Base-by-base conservation (phyloP, 92 coral and sea anemone species). In the Virgularia gustaviana region DNA sequence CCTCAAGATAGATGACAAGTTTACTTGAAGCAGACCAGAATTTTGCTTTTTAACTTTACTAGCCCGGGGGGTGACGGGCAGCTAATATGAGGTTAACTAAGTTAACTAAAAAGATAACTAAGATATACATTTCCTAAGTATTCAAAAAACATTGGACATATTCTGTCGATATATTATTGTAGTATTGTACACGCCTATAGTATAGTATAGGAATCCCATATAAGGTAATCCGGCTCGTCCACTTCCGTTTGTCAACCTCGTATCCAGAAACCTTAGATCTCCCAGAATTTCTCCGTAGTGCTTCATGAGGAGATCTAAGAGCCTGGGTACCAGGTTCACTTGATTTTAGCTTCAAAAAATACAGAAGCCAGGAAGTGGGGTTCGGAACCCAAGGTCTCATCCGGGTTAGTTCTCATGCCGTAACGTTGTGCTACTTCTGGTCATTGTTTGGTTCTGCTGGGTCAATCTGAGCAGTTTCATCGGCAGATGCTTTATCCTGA, bases 401-500 rank as follows among this genome's bases (percentile, higher is more conserved):
- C n/a, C n/a, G n/a, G n/a, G n/a, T n/a, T n/a, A n/a, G 16, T n/a
- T 55, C 10, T 2, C 31, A 27, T 25, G 8, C 12, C 16, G 23
- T 47, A 25, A 47, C 4, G 34, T 8, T 35, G 19, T 34, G 24
- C 34, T 29, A 20, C 42, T 31, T 24, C 37, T 60, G 28, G 9
- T 1, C 51, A 43, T 13, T 16, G 66, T 1, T 35, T 60, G 42
- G 19, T 33, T 60, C 66, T 60, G 34, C 49, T 10, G 73, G 42
- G 13, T 66, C 37, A 19, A 66, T 66, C 41, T 47, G 57, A 27
- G 57, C 36, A 13, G 58, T 66, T 20, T 66, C 73, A 0, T 66
- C 73, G 4, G 25, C 51, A 24, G 23, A 32, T 25, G 57, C 57
- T 5, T 44, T 52, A 23, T 39, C 37, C 16, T 29, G 37, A 37